A percentile compares a stretch with the other conserved stretches of the same genome.
phyloP scores from a whole-genome alignment of 1,140 invertebrate genomes.

The Drosophila truncata region DNA sequence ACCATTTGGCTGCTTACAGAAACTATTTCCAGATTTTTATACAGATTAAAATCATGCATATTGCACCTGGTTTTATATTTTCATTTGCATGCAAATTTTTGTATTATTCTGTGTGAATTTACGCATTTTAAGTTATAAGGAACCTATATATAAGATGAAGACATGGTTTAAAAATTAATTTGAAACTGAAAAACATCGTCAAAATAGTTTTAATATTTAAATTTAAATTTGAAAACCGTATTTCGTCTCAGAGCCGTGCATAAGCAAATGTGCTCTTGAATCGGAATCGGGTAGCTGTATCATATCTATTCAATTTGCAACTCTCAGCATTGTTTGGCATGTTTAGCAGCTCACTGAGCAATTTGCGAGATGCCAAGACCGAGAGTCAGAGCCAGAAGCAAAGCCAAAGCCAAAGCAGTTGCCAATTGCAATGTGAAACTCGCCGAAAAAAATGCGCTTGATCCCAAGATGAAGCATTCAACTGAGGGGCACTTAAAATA shows the following conservation, averaged over 20 bases:
- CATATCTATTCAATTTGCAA: slow-evolving; percentile 80
- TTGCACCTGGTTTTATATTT: neutral
- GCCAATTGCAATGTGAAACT: slow-evolving; percentile 53
- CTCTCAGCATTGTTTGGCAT: slow-evolving; percentile 74
- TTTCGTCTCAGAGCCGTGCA: neutral
- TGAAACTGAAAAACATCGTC: neutral
- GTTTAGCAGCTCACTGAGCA: slow-evolving; percentile 78
- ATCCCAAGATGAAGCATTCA: slow-evolving; percentile 27
- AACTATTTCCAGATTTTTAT: neutral
- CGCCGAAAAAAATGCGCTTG: slow-evolving; percentile 32
- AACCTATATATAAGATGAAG: neutral
- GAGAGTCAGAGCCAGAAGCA: slow-evolving; percentile 8
- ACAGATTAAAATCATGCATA: neutral
- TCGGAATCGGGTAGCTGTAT: slow-evolving; percentile 18
- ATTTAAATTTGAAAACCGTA: neutral
- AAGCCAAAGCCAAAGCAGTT: slow-evolving; percentile 39
- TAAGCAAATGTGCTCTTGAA: slow-evolving; percentile 17
- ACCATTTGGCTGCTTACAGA: no score
- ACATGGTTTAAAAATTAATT: neutral
- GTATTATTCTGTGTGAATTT: no score
- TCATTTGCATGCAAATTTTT: neutral
- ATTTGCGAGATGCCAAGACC: slow-evolving; percentile 40
- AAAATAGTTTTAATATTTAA: neutral
- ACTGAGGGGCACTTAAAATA: slow-evolving; percentile 26
- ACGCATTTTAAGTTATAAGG: neutral